Conservation (phyloP, 2,888 invertebrate species). For the Epinotia bilunana region DNA sequence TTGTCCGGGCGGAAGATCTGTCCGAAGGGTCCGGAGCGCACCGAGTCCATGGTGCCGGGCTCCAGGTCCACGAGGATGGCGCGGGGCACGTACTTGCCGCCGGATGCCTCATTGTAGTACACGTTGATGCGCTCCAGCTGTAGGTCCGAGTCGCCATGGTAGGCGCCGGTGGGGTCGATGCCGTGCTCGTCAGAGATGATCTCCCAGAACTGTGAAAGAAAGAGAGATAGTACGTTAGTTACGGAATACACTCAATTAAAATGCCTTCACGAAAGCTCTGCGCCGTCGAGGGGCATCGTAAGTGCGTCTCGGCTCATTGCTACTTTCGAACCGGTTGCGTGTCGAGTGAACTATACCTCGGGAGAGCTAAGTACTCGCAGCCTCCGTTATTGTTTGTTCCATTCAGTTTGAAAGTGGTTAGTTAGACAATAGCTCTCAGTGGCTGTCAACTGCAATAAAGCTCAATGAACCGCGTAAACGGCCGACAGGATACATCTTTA, state of each 20-base stretch:
- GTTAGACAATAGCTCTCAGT: conserved; percentile 40
- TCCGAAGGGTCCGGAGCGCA: conserved; percentile 88
- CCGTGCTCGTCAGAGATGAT: conserved; percentile 98
- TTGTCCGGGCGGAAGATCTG: conserved; percentile 91
- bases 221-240: conserved; percentile 89
- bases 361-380: conserved; percentile 54
- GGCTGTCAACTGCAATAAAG: conserved; percentile 56
- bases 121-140: conserved; percentile 97
- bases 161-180: conserved; percentile 95
- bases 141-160: conserved; percentile 94
- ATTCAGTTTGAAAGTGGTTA: conserved; percentile 42
- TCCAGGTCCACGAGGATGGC: conserved; percentile 78
- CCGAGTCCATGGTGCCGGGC: conserved; percentile 87
- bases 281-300: conserved; percentile 58
- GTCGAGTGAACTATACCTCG: conserved; percentile 55
- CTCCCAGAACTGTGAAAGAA: conserved; percentile 90
- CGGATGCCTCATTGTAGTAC: conserved; percentile 97
- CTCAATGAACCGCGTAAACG: conserved; percentile 72
- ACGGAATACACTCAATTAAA: conserved; percentile 66
- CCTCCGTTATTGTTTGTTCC: conserved; percentile 53
- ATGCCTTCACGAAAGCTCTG: conserved; percentile 69
- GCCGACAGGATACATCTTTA: conserved; percentile 73
- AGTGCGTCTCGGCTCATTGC: conserved; percentile 56
- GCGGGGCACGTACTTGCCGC: conserved; percentile 78
- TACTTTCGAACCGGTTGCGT: conserved; percentile 76